A percentile compares a stretch with the other conserved stretches of the same genome.
These are phyloP conservation scores for Andrena trimmerana DNA, from an alignment of 2,888 invertebrate species.

Conservation along the genomic window DNA sequence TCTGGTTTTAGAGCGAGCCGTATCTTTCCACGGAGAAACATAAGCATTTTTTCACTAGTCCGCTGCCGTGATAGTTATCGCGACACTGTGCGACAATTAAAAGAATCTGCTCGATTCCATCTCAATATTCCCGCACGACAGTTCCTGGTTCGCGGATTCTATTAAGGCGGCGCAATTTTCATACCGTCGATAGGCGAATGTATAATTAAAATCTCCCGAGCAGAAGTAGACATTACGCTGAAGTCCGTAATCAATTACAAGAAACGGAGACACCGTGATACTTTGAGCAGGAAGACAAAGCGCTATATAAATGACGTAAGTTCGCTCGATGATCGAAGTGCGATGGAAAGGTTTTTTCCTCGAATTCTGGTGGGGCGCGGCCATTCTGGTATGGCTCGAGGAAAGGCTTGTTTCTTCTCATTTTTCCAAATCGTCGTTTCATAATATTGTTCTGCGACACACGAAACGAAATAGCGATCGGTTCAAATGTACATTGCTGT, in stretches of 20 bases:
- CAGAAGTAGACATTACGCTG: conserved; percentile 38
- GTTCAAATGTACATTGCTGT: too few relatives aligned
- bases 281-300: conserved; percentile 60
- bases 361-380: conserved; percentile 49
- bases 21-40: conserved; percentile 68
- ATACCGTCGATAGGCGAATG: conserved; percentile 24
- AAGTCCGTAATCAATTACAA: conserved; percentile 50
- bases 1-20: conserved; percentile 63
- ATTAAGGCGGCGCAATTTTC: conserved; percentile 44
- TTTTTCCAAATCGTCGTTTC: conserved; percentile 22
- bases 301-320: conserved; percentile 51
- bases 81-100: conserved; percentile 36
- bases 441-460: not conserved
- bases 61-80: conserved; percentile 44
- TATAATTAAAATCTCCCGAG: conserved; percentile 44
- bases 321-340: conserved; percentile 31
- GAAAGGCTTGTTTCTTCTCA: conserved; percentile 22
- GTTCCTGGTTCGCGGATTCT: conserved; percentile 53
- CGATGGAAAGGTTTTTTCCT: conserved; percentile 60
- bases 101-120: conserved; percentile 34
- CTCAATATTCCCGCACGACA: conserved; percentile 13
- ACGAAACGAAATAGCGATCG: too few relatives aligned
- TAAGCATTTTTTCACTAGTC: conserved; percentile 56
- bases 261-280: conserved; percentile 36
- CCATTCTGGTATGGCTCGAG: conserved; percentile 1